Percentiles rank a stretch among this genome's conserved stretches.
Conservation (phyloP, 2,888 invertebrate genomes). For the Drosophila differens region DNA sequence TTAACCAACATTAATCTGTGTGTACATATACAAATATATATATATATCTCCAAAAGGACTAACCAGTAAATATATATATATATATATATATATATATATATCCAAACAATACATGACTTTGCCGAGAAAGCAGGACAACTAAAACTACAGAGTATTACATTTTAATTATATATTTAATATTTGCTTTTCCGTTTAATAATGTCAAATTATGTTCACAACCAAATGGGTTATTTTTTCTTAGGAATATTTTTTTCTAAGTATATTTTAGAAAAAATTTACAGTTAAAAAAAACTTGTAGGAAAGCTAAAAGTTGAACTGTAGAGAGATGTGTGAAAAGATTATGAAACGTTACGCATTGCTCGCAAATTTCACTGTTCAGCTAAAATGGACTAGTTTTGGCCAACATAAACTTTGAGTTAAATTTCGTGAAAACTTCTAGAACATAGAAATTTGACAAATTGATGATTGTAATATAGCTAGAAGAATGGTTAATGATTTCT, state of each 20-base stretch:
- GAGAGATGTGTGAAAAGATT: not conserved
- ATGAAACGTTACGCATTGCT: not conserved
- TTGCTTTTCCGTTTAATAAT: conserved; percentile 48
- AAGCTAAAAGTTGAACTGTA: not conserved
- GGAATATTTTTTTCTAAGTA: not conserved
- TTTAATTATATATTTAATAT: conserved; percentile 43
- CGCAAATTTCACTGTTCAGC: not conserved
- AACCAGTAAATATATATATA: conserved; percentile 33
- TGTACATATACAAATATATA: conserved; percentile 7
- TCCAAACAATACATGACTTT: conserved; percentile 59
- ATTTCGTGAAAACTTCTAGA: not conserved
- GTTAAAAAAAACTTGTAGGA: not conserved
- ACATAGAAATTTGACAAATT: not conserved
- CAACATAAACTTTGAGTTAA: not conserved
- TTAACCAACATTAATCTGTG: conserved; percentile 51
- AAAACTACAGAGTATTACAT: conserved; percentile 43
- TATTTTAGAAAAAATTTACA: not conserved
- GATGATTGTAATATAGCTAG: not conserved
- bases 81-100: conserved; percentile 35
- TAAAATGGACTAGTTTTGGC: not conserved
- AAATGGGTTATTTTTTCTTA: conserved; percentile 4
- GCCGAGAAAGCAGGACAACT: conserved; percentile 85
- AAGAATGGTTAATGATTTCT: not conserved
- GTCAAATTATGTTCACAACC: conserved; percentile 29
- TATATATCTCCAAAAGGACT: conserved; percentile 30